phyloP scores from a whole-genome alignment of 2,888 invertebrate species.

The Lacanobia oleracea region DNA sequence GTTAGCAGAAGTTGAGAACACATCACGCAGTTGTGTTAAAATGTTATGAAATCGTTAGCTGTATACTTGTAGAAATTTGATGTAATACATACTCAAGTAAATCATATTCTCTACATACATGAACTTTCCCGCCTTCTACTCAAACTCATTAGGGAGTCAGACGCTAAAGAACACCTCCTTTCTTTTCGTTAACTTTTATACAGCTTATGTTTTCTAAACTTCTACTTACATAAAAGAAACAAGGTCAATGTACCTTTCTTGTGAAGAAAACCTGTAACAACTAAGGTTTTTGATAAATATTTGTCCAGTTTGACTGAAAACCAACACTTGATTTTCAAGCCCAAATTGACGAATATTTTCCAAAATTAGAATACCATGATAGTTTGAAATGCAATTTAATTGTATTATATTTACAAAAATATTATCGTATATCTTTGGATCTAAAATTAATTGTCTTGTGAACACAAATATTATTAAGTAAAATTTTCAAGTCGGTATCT shows the following conservation, averaged over 20 bases:
- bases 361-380: conserved; percentile 4
- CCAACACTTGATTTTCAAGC: not conserved
- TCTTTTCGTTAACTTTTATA: not conserved
- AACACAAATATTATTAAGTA: not conserved
- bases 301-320: conserved; percentile 8
- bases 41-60: too few species aligned
- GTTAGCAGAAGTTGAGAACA: conserved; percentile 5
- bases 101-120: not conserved
- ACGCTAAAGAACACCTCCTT: not conserved
- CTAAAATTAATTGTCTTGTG: not conserved
- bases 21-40: not conserved
- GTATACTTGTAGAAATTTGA: not conserved
- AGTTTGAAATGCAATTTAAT: conserved; percentile 1
- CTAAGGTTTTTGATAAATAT: conserved; percentile 15
- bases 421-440: too few species aligned
- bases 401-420: conserved; percentile 1
- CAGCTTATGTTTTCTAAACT: not conserved
- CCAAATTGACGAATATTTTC: conserved; percentile 4
- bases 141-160: not conserved
- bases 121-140: not conserved
- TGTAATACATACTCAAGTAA: too few species aligned
- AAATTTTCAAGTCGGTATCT: conserved; percentile 2
- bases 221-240: conserved; percentile 11
- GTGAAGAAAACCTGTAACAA: not conserved
- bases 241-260: not conserved